Base-by-base conservation (phyloP, 2,797 vertebrate genomes). In the Argentina silus region DNA sequence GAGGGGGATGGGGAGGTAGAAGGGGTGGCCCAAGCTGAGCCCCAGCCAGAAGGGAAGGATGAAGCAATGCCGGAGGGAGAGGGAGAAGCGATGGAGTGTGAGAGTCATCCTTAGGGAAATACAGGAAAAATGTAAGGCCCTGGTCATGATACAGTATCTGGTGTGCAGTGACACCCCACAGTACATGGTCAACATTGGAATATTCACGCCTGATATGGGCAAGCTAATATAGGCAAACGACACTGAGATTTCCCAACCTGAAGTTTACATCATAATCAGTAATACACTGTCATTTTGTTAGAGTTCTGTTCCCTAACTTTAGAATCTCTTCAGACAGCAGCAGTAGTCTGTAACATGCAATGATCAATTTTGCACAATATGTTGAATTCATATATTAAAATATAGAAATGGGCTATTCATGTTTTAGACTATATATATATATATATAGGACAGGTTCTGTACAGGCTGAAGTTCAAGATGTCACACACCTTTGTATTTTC, bases 11-110 rank as follows among this genome's bases (percentile, higher is more conserved):
- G 68, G 92, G 92, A 89, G 17, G 66, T 87, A 0, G 90, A 91
- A 4, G 93, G 94, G 71, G 92, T 0, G 89, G 93, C 51, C 12
- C 60, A 68, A 55, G 59, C 70, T 7, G 69, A 64, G 59, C n/a
- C 67, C 8, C 48, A 72, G 71, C 19, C 69, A 10, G 44, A 45
- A 60, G 70, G 69, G 45, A 70, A 69, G 66, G 60, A 76, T 81
- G 42, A 43, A 27, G 3, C 76, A 73, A 14, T 56, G 5, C 73
- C 81, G 6, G 79, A 75, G 4, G 80, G 83, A 47, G 84, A 66
- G 44, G 67, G 78, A 65, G 79, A 74, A 51, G 78, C 77, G 55
- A 83, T 86, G 71, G 82, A 87, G 4, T 83, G 80, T 84, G 80
- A 85, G 66, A 84, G 53, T 61, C 61, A 80, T 76, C 75, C 67